phyloP scores from a whole-genome alignment of 2,888 invertebrate genomes.

The Hirudinaria manillensis region DNA sequence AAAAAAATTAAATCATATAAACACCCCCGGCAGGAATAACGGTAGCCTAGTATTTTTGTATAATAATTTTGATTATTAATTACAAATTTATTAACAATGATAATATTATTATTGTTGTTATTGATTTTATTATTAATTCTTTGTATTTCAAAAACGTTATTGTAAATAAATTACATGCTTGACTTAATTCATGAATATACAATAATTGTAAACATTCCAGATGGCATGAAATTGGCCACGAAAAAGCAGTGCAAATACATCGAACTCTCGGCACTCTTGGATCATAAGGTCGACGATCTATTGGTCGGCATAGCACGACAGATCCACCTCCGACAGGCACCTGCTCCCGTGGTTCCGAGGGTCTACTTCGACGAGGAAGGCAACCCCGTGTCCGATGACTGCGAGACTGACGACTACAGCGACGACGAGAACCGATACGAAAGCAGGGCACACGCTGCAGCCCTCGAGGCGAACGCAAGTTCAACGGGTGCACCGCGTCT shows the following conservation, averaged over 20 bases:
- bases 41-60: too few relatives aligned
- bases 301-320: constrained; percentile 84
- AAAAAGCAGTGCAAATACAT: constrained; percentile 76
- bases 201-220: constrained; percentile 20
- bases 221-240: constrained; percentile 34
- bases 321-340: constrained; percentile 63
- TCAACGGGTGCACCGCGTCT: neutral
- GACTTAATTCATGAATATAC: neutral
- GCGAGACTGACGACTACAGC: neutral
- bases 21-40: too few relatives aligned
- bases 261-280: constrained; percentile 89
- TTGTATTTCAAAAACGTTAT: too few relatives aligned
- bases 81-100: too few relatives aligned
- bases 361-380: constrained; percentile 8
- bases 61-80: too few relatives aligned
- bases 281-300: constrained; percentile 90
- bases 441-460: neutral
- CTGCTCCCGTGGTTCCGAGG: neutral
- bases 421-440: constrained; percentile 5
- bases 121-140: too few relatives aligned
- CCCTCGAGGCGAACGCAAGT: too few relatives aligned
- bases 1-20: too few relatives aligned
- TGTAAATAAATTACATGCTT: neutral
- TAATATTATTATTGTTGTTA: too few relatives aligned
- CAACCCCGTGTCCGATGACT: neutral